A percentile compares a stretch with the other conserved stretches of the same genome.
phyloP scores from a whole-genome alignment of 2,113 vertebrate genomes.

The Zingel zingel region DNA sequence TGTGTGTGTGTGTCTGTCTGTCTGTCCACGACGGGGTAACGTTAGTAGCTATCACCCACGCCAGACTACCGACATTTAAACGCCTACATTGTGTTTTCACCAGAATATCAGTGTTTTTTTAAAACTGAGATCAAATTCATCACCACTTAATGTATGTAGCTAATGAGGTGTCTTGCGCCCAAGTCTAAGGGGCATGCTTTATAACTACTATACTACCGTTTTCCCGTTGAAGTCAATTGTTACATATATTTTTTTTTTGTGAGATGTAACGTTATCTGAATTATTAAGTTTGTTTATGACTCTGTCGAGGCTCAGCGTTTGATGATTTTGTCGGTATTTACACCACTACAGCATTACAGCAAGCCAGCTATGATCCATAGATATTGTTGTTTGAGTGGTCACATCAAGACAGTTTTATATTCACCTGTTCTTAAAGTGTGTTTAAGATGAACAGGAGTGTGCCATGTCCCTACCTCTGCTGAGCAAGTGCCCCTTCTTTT shows the following conservation, averaged over 20 bases:
- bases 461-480: constrained; percentile 19
- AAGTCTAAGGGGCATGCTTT: neutral
- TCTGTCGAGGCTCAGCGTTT: neutral
- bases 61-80: constrained; percentile 11
- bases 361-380: neutral
- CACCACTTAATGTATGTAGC: neutral
- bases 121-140: neutral
- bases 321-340: neutral
- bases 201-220: neutral
- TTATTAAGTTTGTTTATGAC: neutral
- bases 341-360: neutral
- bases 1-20: constrained; percentile 71
- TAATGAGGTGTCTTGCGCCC: neutral
- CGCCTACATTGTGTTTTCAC: constrained; percentile 45
- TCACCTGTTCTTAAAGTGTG: constrained; percentile 46
- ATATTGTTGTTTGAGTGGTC: constrained; percentile 23
- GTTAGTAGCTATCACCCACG: constrained; percentile 50
- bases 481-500: constrained; percentile 42
- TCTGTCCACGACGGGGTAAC: constrained; percentile 61
- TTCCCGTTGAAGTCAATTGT: constrained; percentile 5
- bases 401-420: constrained; percentile 17
- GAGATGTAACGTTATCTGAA: neutral
- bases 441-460: constrained; percentile 24
- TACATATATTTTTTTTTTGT: neutral
- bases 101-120: constrained; percentile 55